phyloP scores from a whole-genome alignment of 2,888 invertebrate genomes.

The Lepidonotus clava region DNA sequence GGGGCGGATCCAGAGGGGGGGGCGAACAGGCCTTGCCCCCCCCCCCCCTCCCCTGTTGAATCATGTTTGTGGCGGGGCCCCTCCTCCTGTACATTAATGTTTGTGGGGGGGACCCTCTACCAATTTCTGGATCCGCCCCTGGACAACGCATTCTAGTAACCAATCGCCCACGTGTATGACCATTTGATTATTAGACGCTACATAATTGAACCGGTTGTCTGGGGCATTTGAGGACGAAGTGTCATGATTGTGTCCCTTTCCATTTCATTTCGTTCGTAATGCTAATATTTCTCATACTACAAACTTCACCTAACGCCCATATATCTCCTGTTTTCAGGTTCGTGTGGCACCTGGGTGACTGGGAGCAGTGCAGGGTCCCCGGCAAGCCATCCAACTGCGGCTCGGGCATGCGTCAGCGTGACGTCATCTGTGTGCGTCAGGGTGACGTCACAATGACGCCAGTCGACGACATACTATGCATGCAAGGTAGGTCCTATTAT shows the following conservation, averaged over 20 bases:
- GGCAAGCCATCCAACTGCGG: conserved; percentile 35
- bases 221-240: too few species aligned
- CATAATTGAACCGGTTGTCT: too few species aligned
- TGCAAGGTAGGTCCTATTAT: conserved; percentile 56
- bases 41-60: too few species aligned
- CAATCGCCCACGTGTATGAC: too few species aligned
- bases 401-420: conserved; percentile 52
- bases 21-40: too few species aligned
- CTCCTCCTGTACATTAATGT: too few species aligned
- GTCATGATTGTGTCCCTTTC: background rate
- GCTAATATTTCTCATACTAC: background rate
- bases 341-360: conserved; percentile 53
- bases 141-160: too few species aligned
- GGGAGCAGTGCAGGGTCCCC: conserved; percentile 50
- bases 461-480: conserved; percentile 55
- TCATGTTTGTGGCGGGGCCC: too few species aligned
- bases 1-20: too few species aligned
- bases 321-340: conserved; percentile 17
- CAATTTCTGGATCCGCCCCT: too few species aligned
- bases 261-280: background rate
- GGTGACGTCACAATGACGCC: conserved; percentile 50
- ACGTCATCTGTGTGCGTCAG: conserved; percentile 50
- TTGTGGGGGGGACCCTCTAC: too few species aligned
- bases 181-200: too few species aligned
- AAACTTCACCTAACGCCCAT: background rate